phyloP scores from a whole-genome alignment of 2,113 vertebrate species.

The Xiphorhynchus elegans region DNA sequence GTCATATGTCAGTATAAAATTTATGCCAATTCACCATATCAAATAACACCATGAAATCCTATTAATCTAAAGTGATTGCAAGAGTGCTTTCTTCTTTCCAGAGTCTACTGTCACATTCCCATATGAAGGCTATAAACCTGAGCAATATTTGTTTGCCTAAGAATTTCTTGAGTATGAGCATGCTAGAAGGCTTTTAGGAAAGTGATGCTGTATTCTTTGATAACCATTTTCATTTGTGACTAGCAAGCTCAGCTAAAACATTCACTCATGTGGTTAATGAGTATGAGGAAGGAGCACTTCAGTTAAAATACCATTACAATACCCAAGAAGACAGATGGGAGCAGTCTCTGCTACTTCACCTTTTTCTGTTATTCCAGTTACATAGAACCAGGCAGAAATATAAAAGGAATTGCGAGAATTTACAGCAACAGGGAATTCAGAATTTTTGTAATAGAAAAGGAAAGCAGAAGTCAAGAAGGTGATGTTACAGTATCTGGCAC shows the following conservation, averaged over 20 bases:
- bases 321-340: neutral
- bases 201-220: neutral
- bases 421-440: neutral
- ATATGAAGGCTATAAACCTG: neutral
- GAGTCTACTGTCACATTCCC: neutral
- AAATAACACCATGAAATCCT: neutral
- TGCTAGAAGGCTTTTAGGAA: neutral
- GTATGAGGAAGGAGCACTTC: neutral
- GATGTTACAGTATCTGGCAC: neutral
- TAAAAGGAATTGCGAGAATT: neutral
- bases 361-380: neutral
- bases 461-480: neutral
- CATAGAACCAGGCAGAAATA: neutral
- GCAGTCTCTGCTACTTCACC: neutral
- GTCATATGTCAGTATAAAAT: neutral
- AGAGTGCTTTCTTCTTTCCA: neutral
- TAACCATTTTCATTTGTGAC: neutral
- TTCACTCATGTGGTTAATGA: neutral
- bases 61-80: neutral
- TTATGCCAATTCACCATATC: neutral
- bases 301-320: neutral
- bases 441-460: neutral
- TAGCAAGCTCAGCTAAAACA: neutral
- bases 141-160: neutral
- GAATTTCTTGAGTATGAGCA: neutral